Base-by-base conservation (phyloP, 2,113 vertebrate genomes). In the Rhadina sibilatrix region DNA sequence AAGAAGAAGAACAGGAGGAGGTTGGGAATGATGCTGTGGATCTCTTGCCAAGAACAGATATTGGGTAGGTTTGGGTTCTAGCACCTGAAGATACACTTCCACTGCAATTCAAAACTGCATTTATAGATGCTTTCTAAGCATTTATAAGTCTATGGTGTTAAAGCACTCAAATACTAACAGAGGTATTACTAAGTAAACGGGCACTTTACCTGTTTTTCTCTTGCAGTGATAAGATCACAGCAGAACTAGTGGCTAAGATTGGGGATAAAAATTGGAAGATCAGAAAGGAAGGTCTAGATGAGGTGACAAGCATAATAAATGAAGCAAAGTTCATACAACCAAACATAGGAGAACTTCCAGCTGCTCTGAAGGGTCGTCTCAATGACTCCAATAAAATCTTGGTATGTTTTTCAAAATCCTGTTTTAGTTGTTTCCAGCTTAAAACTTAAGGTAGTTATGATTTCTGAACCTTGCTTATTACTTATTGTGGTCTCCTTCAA, bases 251-350 rank as follows among this genome's bases (percentile, higher is more conserved):
- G 80, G 97, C 98, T 65, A 99, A 99, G 96, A 99, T 99, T 53
- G 98, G 97, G 19, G 99, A 99, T 94, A 99, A 99, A 97, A 99
- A 99, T 97, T 99, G 99, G 99, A 99, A 99, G 97, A 99, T 99
- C 89, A 98, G 99, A 89, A 99, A 99, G 96, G 99, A 99, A 95
- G 99, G 99, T 38, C 97, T 99, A 49, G 99, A 99, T 93, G 99
- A 99, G 98, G 98, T 98, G 23, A 96, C 98, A 10, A 98, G 98
- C 63, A 98, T 99, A 79, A 98, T 99, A 95, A 99, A 99, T 22
- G 99, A 99, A 84, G 99, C 99, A 30, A 99, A 99, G 90, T 99
- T 99, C 95, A 98, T 99, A 95, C 98, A 98, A 31, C 94, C 99
- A 35, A 99, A 98, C 93, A 98, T 99, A n/a, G 99, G 99, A 65